Base-by-base conservation (phyloP, 2,888 invertebrate species). In the Drosophila tanythrix region DNA sequence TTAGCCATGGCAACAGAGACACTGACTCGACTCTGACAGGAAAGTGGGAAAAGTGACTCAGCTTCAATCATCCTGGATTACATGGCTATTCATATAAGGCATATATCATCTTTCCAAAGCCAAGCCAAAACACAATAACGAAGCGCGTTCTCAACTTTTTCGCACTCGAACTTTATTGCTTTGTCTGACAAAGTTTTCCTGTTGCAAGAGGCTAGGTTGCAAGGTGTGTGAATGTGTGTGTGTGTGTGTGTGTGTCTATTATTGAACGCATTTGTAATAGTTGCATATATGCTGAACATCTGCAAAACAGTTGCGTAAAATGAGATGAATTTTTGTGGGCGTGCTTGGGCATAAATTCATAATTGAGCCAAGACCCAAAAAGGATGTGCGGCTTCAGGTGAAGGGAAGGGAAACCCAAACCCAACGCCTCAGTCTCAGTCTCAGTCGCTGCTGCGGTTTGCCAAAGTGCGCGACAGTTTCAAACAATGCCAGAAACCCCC, bases 391-490 rank as follows among this genome's bases (percentile, higher is more conserved):
- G 56, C 38, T 55, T 58, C 53, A 53, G 57, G 35, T 57, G 33
- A 8, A 27, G 52, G 40, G 50, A 15, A 43, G 38, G 21, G 46
- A 52, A 35, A 33, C 15, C 15, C 15, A 18, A 35, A 25, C 8
- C 52, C 46, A 31, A 15, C 66, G 51, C 33, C 52, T 70, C 46
- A 46, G 61, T 77, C 52, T 46, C 29, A 38, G 29, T 53, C 52
- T 46, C 29, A 38, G 29, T 53, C 40, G 46, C 51, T 65, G 51
- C 59, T 59, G 66, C 33, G 64, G 83, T 51, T 74, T 78, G 69
- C 65, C 82, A 76, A 82, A 89, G 79, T 76, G 83, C 77, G 73
- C 83, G 88, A 82, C 83, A 85, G 80, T 77, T 84, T 66, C 65
- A 71, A 82, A 79, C 82, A 82, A 82, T 74, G 75, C 83, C 64